Conservation (phyloP, 2,113 vertebrate species). For the Mesembrinibis cayennensis region DNA sequence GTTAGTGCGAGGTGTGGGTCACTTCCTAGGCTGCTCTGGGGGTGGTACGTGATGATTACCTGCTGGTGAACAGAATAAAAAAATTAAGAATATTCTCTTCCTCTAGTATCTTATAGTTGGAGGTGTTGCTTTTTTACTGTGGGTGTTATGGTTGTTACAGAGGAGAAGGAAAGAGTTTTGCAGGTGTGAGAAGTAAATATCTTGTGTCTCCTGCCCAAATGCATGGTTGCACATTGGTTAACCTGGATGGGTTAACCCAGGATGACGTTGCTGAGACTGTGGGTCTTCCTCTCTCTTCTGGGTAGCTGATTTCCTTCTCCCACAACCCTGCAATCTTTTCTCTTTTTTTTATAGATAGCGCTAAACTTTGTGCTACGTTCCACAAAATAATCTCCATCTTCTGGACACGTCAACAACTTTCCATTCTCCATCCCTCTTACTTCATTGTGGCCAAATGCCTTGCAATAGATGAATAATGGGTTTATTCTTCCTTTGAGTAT, state of each 20-base stretch:
- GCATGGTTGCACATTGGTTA: not conserved
- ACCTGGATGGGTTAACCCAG: not conserved
- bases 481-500: slow-evolving; percentile 25
- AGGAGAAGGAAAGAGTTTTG: not conserved
- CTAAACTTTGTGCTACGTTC: not conserved
- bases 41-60: not conserved
- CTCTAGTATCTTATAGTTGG: not conserved
- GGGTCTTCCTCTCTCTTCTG: not conserved
- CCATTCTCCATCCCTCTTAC: not conserved
- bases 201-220: not conserved
- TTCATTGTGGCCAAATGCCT: not conserved
- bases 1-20: not conserved
- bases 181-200: not conserved
- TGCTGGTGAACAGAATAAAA: not conserved
- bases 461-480: slow-evolving; percentile 31
- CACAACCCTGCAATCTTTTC: not conserved
- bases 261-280: not conserved
- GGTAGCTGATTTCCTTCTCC: slow-evolving; percentile 1
- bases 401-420: not conserved
- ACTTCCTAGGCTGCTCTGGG: not conserved
- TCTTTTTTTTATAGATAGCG: not conserved
- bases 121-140: not conserved
- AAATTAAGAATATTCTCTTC: not conserved
- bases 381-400: slow-evolving; percentile 30
- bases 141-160: not conserved